Percentiles rank a stretch among this genome's conserved stretches.
Evolutionary conservation across 2,888 invertebrate species (phyloP).

Genomic region (Diarsia mendica): DNA sequence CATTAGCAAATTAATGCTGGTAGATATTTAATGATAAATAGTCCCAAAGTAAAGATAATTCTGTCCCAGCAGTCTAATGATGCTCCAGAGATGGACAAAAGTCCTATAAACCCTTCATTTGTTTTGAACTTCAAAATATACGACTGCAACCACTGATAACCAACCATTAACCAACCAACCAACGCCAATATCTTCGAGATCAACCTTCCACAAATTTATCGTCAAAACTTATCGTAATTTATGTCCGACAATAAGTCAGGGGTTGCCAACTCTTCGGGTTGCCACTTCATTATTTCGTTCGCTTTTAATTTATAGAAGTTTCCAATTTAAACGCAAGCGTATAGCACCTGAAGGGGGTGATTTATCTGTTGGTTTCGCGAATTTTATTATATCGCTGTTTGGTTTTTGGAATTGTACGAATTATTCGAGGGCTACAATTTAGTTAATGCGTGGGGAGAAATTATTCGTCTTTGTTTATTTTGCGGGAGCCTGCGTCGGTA

Average conservation of each 20-base stretch:
- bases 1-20: not conserved
- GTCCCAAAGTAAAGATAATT: not conserved
- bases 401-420: constrained; percentile 40
- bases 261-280: constrained; percentile 78
- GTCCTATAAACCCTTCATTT: constrained; percentile 3
- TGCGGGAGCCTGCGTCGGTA: not conserved
- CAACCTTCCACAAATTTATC: constrained; percentile 80
- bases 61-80: not conserved
- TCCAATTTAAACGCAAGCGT: constrained; percentile 75
- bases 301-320: constrained; percentile 88
- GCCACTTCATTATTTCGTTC: constrained; percentile 86
- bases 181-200: constrained; percentile 57
- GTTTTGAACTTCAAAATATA: constrained; percentile 14
- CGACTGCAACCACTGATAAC: constrained; percentile 5
- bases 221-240: constrained; percentile 86
- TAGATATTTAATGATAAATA: not conserved
- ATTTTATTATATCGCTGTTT: constrained; percentile 64
- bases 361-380: constrained; percentile 66
- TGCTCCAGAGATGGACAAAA: not conserved
- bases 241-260: constrained; percentile 86
- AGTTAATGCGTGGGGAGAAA: constrained; percentile 38
- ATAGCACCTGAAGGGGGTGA: constrained; percentile 76
- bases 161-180: constrained; percentile 21
- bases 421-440: constrained; percentile 37
- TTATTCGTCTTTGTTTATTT: constrained; percentile 33